Evolutionary conservation across 2,113 vertebrate genomes (phyloP).

Genomic region (Zeus faber): DNA sequence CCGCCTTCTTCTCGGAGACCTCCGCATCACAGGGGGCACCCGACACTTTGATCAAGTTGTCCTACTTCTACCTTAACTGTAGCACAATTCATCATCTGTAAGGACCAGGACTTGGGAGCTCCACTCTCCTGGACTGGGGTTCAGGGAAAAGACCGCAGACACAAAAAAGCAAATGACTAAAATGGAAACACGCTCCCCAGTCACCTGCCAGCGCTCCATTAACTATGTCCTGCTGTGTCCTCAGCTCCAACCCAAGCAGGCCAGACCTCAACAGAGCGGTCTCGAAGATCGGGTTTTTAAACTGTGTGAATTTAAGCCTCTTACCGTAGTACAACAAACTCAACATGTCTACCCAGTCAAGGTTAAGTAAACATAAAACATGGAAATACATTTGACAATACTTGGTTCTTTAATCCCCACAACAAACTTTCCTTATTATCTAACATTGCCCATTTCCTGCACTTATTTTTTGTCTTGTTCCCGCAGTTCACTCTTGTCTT

Average conservation of each 20-base stretch:
- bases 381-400: conserved; percentile 37
- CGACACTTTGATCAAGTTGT: conserved; percentile 83
- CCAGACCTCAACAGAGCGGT: conserved; percentile 15
- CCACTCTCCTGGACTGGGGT: conserved; percentile 51
- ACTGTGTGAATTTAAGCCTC: no score
- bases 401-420: conserved; percentile 38
- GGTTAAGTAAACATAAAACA: conserved; percentile 9
- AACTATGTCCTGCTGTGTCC: conserved; percentile 64
- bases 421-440: conserved; percentile 43
- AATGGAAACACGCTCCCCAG: conserved; percentile 67
- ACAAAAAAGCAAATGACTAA: conserved; percentile 68
- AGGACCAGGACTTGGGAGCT: conserved; percentile 68
- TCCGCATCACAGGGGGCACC: conserved; percentile 75
- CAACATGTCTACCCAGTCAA: conserved; percentile 17
- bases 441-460: conserved; percentile 36
- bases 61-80: conserved; percentile 78
- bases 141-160: conserved; percentile 59
- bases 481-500: conserved; percentile 44
- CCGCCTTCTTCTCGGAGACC: conserved; percentile 64
- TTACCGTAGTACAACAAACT: conserved; percentile 15
- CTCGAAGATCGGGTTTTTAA: no score
- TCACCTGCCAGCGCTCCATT: conserved; percentile 64
- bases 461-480: conserved; percentile 30
- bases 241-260: conserved; percentile 34
- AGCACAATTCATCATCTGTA: conserved; percentile 81